Evolutionary conservation across 2,113 vertebrate genomes (phyloP).

Genomic region (Scophthalmus maximus): DNA sequence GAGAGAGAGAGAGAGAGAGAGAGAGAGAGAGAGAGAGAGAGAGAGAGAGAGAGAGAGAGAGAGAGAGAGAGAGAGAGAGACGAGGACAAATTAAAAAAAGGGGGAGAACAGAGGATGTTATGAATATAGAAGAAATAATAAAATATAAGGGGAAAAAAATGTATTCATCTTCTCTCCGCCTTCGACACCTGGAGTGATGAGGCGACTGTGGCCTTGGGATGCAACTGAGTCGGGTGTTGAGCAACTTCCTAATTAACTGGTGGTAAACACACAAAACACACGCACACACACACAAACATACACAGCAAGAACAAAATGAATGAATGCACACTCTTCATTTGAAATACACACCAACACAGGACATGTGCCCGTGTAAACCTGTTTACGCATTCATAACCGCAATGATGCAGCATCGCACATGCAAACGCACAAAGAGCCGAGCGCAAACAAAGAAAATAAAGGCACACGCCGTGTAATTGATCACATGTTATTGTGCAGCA

Average conservation of each 20-base stretch:
- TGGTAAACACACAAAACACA: slow-evolving; percentile 8
- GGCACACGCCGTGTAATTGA: too few species aligned
- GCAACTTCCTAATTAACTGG: slow-evolving; percentile 62
- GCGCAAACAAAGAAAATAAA: too few species aligned
- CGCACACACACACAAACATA: slow-evolving; percentile 30
- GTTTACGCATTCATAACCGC: background rate
- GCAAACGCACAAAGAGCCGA: background rate
- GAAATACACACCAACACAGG: background rate
- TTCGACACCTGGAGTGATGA: slow-evolving; percentile 28
- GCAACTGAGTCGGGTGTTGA: background rate
- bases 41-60: background rate
- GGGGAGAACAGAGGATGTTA: slow-evolving; percentile 4
- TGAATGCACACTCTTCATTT: background rate
- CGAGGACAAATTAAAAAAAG: slow-evolving; percentile 5
- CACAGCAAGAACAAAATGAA: slow-evolving; percentile 10
- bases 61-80: background rate
- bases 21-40: background rate
- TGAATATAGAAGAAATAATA: slow-evolving; percentile 9
- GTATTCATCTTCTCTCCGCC: background rate
- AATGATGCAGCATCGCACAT: slow-evolving; percentile 1
- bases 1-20: background rate
- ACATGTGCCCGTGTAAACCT: background rate
- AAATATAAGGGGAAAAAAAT: slow-evolving; percentile 1
- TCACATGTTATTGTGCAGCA: slow-evolving; percentile 21
- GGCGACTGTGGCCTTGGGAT: slow-evolving; percentile 31